phyloP scores from a whole-genome alignment of 2,113 vertebrate genomes.

The Elaphurus davidianus region DNA sequence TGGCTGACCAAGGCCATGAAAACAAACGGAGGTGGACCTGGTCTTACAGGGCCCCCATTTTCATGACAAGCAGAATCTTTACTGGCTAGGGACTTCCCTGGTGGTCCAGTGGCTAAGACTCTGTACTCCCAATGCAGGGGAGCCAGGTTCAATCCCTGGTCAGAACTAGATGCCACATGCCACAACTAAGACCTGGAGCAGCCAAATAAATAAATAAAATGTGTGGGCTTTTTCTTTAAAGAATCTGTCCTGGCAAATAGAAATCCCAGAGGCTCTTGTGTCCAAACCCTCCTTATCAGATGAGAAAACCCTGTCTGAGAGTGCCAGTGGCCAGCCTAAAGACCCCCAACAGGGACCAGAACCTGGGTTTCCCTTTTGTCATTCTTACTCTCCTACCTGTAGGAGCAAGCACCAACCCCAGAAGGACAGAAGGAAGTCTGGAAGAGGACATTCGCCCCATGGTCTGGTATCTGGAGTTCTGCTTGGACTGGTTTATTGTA shows the following conservation, averaged over 20 bases:
- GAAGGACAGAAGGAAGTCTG: neutral
- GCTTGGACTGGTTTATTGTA: neutral
- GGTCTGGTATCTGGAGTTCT: neutral
- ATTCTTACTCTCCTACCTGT: rapidly evolving
- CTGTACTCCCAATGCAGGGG: neutral
- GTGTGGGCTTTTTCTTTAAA: neutral
- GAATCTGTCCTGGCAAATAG: neutral
- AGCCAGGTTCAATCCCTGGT: neutral
- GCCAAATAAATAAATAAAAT: neutral
- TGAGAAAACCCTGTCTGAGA: neutral
- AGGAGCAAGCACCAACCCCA: neutral
- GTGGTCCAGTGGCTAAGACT: neutral
- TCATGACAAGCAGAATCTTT: neutral
- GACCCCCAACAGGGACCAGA: neutral
- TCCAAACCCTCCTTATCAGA: neutral
- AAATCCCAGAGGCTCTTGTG: neutral
- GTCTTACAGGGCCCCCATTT: neutral
- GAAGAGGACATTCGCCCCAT: neutral
- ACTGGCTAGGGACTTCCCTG: neutral
- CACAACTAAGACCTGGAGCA: neutral
- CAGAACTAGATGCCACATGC: neutral
- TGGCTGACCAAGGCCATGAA: neutral
- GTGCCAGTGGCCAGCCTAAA: neutral
- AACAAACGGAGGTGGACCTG: neutral
- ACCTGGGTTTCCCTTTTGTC: neutral